These are phyloP conservation scores for Rhadina sibilatrix DNA, from an alignment of 2,113 vertebrate species.

Conservation along the genomic window DNA sequence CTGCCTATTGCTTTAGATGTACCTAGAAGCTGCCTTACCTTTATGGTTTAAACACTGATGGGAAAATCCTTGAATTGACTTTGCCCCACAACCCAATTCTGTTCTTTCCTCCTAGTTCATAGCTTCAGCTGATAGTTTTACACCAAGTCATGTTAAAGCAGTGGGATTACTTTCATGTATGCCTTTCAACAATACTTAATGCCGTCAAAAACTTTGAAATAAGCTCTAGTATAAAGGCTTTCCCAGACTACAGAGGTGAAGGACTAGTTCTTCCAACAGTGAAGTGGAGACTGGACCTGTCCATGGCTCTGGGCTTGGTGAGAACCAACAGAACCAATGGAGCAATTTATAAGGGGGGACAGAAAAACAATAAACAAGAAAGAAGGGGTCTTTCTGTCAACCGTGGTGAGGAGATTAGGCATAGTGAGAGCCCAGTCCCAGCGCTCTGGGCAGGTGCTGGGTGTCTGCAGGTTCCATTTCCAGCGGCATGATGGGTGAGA, in stretches of 20 bases:
- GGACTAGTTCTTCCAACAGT: not conserved
- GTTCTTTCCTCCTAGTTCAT: not conserved
- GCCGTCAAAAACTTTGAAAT: not conserved
- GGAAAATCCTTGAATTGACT: not conserved
- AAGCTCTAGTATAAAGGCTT: not conserved
- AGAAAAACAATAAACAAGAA: not conserved
- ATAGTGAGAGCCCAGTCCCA: accelerated
- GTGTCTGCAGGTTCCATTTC: not conserved
- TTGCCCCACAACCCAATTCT: not conserved
- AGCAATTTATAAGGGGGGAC: not conserved
- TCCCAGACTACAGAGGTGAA: not conserved
- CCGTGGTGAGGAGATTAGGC: not conserved
- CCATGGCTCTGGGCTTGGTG: not conserved
- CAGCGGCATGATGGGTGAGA: not conserved
- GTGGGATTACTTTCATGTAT: not conserved
- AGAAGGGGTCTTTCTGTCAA: not conserved
- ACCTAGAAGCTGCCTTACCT: not conserved
- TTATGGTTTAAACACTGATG: not conserved
- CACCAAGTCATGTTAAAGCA: not conserved
- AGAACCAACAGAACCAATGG: not conserved
- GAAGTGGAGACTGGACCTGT: not conserved
- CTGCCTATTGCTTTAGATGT: not conserved
- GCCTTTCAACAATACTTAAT: not conserved
- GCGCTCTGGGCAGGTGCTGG: not conserved
- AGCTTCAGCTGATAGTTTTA: not conserved